Base-by-base conservation (phyloP, 2,113 vertebrate genomes). In the Stomatorhinus ivindoensis region DNA sequence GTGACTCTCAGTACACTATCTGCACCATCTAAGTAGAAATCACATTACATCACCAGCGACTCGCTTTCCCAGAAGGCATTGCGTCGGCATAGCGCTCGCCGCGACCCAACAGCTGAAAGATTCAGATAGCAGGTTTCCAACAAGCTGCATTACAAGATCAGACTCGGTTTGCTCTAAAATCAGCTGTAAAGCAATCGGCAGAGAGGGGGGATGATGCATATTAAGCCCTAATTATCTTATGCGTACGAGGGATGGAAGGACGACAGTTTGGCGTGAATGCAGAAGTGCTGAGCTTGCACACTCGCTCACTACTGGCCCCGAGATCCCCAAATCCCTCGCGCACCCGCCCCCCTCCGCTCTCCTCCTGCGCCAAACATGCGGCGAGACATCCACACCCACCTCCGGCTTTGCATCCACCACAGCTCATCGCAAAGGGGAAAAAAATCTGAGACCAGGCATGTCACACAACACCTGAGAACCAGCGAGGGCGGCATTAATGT, bases 21-120 rank as follows among this genome's bases (percentile, higher is more conserved):
- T 35, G 50, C 50, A 35, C 50, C 50, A 31, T 31, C 48, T 35
- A 46, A 86, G 85, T 53, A 53, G 48, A 35, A 87, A 53, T 53
- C 85, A 87, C 85, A 87, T 87, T 87, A 87, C 85, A 53, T 87
- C 85, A 87, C 31, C n/a, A 55, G 31, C 47, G 11, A 55, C 50
- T 53, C 27, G 4, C 48, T 39, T 87, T 87, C 85, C 85, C 50
- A 87, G 6, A 87, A 87, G n/a, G 50, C 85, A 53, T 47, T 55
- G 31, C 47, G 50, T 87, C 85, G 55, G 85, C 85, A 87, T 19
- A 35, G 13, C 15, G 50, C 5, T 53, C 24, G 85, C 48, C 48
- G 27, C 27, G 48, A 86, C 48, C 24, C 17, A 55, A 27, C 85
- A 51, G 27, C 50, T 80, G 44, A 53, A 87, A 39, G 85, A 50